Evolutionary conservation across 1,140 invertebrate species (phyloP).

Genomic region (Sarcophaga peregrina): DNA sequence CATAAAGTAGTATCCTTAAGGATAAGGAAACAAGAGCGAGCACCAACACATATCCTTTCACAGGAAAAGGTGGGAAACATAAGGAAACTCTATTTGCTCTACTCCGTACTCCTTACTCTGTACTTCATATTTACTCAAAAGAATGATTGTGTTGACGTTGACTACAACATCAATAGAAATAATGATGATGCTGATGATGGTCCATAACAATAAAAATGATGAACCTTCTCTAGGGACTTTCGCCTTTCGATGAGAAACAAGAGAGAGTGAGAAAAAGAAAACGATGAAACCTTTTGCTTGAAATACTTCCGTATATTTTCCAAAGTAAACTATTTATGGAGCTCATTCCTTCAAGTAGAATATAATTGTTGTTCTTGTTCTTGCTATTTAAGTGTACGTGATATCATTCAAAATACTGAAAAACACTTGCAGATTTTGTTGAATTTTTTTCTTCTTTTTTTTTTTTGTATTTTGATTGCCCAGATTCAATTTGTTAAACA

Average conservation of each 20-base stretch:
- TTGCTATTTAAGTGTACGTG: conserved; percentile 28
- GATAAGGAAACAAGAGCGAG: not conserved
- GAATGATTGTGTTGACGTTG: conserved; percentile 13
- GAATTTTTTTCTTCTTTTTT: conserved; percentile 6
- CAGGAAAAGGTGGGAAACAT: conserved; percentile 34
- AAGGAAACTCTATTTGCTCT: conserved; percentile 21
- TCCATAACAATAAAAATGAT: conserved; percentile 35
- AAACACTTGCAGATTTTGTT: not conserved
- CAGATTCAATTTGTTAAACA: conserved; percentile 36
- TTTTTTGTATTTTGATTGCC: not conserved
- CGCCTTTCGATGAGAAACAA: not conserved
- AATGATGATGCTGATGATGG: conserved; percentile 31
- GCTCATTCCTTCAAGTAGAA: not conserved
- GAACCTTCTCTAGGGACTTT: conserved; percentile 34
- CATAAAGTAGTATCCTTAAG: conserved; percentile 17
- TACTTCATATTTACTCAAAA: too few relatives aligned
- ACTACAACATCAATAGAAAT: too few relatives aligned
- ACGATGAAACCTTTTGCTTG: not conserved
- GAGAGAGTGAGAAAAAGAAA: not conserved
- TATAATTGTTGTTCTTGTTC: not conserved
- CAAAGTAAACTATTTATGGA: conserved; percentile 11
- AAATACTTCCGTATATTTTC: conserved; percentile 30
- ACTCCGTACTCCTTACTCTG: not conserved
- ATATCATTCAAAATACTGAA: conserved; percentile 18
- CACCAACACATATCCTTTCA: not conserved